Base-by-base conservation (phyloP, 2,888 invertebrate genomes). In the Plagodis dolabraria region DNA sequence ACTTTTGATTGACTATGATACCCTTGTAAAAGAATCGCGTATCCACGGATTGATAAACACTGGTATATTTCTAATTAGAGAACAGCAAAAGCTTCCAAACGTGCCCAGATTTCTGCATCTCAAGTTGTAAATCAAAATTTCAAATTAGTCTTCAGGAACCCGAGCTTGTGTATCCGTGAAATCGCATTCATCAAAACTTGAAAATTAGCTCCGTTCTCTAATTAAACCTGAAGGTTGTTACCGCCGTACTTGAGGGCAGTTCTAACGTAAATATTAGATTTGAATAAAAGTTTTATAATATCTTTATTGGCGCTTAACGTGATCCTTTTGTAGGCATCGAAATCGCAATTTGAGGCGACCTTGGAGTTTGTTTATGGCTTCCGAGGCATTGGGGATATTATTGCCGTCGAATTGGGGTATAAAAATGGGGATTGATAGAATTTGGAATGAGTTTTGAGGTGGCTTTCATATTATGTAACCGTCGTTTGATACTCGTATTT, bases 151-250 rank as follows among this genome's bases (percentile, higher is more conserved):
- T 67, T 68, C 65, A 56, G 56, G 72, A 65, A 70, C 70, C 64
- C 71, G 74, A 71, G 79, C 78, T 75, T 81, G 80, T 81, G 80
- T 83, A 83, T 83, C 85, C 85, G 82, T 85, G 83, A 84, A 88
- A 87, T 91, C 88, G 85, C 87, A 90, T 91, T 89, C 89, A 90
- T 90, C 91, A 89, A 89, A 91, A 90, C 89, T 91, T 91, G 85
- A 80, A 81, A 87, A 89, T 88, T 87, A 88, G 85, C 87, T 81
- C 77, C 82, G 80, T 77, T 82, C 82, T 83, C 88, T 89, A 88
- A 91, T 91, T 89, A 89, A 89, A 88, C 85, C 88, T 86, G 87
- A 79, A 85, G 84, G 86, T 84, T 81, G 83, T 84, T 85, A 86
- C 84, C 83, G 72, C 74, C 74, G 63, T 68, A 71, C 75, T 75